A percentile compares a stretch with the other conserved stretches of the same genome.
Evolutionary conservation across 1,140 invertebrate species (phyloP).

Genomic region (Lethrus apterus): DNA sequence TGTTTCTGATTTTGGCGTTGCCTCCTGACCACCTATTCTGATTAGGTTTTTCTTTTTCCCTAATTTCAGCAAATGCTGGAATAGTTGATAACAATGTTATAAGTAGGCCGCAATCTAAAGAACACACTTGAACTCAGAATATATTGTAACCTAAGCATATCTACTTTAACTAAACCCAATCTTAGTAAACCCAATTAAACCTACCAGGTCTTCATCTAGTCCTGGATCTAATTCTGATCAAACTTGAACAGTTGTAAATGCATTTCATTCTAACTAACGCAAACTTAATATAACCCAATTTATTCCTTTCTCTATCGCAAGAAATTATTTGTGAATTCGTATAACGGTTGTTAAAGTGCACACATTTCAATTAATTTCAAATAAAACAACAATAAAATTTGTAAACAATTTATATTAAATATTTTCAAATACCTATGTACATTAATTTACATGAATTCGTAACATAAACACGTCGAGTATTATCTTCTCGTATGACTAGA

Average conservation of each 20-base stretch:
- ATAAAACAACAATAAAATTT: neutral
- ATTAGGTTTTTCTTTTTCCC: too few relatives aligned
- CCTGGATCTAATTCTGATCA: neutral
- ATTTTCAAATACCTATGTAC: neutral
- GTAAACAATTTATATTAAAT: neutral
- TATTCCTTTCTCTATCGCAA: neutral
- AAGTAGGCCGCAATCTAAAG: neutral
- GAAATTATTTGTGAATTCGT: neutral
- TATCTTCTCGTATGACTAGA: neutral
- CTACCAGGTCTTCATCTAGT: neutral
- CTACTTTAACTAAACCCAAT: too few relatives aligned
- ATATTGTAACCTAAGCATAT: too few relatives aligned
- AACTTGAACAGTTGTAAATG: neutral
- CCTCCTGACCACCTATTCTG: too few relatives aligned
- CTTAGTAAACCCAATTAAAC: neutral
- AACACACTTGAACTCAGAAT: neutral
- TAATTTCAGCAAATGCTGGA: neutral
- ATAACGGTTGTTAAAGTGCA: neutral
- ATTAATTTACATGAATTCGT: conserved; percentile 13
- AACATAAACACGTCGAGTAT: conserved; percentile 2
- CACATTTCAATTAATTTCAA: neutral
- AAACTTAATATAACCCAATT: neutral
- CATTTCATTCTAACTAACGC: neutral
- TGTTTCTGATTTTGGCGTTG: too few relatives aligned
- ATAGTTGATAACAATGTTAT: neutral